These are phyloP conservation scores for Dasysyrphus albostriatus DNA, from an alignment of 2,888 invertebrate species.

Conservation along the genomic window DNA sequence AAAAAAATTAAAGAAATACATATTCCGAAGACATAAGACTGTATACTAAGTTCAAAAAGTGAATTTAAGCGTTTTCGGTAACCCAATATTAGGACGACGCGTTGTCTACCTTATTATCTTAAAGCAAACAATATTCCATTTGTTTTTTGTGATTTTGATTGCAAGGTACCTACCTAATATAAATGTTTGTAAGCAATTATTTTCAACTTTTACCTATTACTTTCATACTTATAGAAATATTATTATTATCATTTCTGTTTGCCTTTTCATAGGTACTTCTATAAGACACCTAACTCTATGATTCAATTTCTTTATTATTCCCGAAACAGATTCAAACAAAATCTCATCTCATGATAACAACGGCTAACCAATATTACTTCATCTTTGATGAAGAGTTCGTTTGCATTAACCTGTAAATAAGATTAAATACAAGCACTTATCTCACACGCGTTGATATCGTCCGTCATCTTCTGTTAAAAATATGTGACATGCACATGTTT, in stretches of 20 bases:
- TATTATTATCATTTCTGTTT: not conserved
- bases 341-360: not conserved
- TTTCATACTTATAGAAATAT: too few relatives aligned
- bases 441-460: constrained; percentile 30
- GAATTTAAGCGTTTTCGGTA: too few relatives aligned
- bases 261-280: not conserved
- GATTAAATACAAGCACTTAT: constrained; percentile 31
- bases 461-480: not conserved
- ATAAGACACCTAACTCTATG: not conserved
- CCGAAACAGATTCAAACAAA: not conserved
- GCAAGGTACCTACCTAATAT: too few relatives aligned
- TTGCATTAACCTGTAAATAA: constrained; percentile 41
- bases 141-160: too few relatives aligned
- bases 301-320: not conserved
- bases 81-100: too few relatives aligned
- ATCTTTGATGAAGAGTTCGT: constrained; percentile 3
- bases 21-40: too few relatives aligned
- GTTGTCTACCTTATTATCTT: too few relatives aligned
- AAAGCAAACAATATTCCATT: too few relatives aligned
- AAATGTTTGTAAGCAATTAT: too few relatives aligned
- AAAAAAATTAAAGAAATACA: too few relatives aligned
- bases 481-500: not conserved
- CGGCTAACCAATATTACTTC: not conserved
- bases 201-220: too few relatives aligned
- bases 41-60: too few relatives aligned